phyloP scores from a whole-genome alignment of 2,888 invertebrate genomes.

The Parnassius smintheus region DNA sequence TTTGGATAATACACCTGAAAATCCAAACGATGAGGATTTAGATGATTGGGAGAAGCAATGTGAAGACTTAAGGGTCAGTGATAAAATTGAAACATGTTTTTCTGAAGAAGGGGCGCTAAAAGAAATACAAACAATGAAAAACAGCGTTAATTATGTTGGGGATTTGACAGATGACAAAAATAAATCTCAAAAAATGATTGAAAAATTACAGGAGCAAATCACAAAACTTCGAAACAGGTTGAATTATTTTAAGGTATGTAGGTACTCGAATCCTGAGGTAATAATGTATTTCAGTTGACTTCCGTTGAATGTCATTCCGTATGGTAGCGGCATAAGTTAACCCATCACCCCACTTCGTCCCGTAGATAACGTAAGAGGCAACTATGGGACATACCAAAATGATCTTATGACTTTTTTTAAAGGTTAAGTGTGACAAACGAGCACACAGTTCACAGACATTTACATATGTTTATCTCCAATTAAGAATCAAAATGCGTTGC shows the following conservation, averaged over 20 bases:
- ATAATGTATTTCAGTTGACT: too few relatives aligned
- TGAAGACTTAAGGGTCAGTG: conserved; percentile 35
- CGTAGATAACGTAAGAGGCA: too few relatives aligned
- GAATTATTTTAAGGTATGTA: conserved; percentile 58
- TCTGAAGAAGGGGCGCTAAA: conserved; percentile 59
- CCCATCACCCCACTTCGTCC: too few relatives aligned
- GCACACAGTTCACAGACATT: too few relatives aligned
- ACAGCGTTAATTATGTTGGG: conserved; percentile 57
- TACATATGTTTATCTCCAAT: too few relatives aligned
- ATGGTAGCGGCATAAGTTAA: too few relatives aligned
- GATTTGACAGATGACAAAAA: conserved; percentile 51
- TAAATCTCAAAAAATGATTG: conserved; percentile 49
- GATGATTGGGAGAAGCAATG: conserved; percentile 53
- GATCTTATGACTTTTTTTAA: too few relatives aligned
- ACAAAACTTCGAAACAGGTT: conserved; percentile 50
- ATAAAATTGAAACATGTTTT: conserved; percentile 58
- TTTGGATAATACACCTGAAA: conserved; percentile 35
- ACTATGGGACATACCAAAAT: too few relatives aligned
- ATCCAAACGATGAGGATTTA: conserved; percentile 30
- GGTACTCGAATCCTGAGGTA: background rate
- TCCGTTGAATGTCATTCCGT: background rate
- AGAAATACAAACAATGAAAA: conserved; percentile 61
- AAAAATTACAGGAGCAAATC: conserved; percentile 52
- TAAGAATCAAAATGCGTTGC: too few relatives aligned
- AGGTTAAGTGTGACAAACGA: too few relatives aligned